These are phyloP conservation scores for Mayetiola destructor DNA, from an alignment of 2,888 invertebrate species.

Conservation along the genomic window DNA sequence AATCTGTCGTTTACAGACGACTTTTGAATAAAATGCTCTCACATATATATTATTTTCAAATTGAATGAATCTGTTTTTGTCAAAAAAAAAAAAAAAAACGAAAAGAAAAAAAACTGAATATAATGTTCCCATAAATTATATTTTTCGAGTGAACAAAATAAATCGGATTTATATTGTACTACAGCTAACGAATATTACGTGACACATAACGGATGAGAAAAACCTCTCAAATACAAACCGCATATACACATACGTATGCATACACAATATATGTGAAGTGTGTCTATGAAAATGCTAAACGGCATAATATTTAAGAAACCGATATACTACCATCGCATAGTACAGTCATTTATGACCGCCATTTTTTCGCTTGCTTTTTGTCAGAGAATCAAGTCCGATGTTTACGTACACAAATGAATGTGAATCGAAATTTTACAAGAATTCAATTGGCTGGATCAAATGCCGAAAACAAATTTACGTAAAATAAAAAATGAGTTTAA, in stretches of 20 bases:
- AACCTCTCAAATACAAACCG: too few relatives aligned
- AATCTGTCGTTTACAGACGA: not conserved
- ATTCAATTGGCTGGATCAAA: not conserved
- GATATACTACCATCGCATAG: not conserved
- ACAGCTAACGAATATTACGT: too few relatives aligned
- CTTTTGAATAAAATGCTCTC: not conserved
- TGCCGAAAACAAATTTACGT: not conserved
- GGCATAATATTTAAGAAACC: too few relatives aligned
- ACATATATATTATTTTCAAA: not conserved
- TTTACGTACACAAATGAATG: slow-evolving; percentile 4
- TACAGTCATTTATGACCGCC: slow-evolving; percentile 10
- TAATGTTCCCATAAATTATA: too few relatives aligned
- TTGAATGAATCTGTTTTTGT: too few relatives aligned
- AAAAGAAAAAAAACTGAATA: not conserved
- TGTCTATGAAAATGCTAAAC: too few relatives aligned
- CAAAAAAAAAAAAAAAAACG: too few relatives aligned
- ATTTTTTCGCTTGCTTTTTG: slow-evolving; percentile 9
- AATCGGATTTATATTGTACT: not conserved
- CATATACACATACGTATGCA: too few relatives aligned
- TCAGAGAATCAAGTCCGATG: slow-evolving; percentile 1
- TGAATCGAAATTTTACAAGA: not conserved
- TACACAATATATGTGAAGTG: too few relatives aligned
- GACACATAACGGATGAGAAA: too few relatives aligned
- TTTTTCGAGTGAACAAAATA: not conserved
- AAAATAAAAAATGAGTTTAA: not conserved